A percentile compares a stretch with the other conserved stretches of the same genome.
Conservation (phyloP, 2,113 vertebrate species). For the Balaenoptera acutorostrata region DNA sequence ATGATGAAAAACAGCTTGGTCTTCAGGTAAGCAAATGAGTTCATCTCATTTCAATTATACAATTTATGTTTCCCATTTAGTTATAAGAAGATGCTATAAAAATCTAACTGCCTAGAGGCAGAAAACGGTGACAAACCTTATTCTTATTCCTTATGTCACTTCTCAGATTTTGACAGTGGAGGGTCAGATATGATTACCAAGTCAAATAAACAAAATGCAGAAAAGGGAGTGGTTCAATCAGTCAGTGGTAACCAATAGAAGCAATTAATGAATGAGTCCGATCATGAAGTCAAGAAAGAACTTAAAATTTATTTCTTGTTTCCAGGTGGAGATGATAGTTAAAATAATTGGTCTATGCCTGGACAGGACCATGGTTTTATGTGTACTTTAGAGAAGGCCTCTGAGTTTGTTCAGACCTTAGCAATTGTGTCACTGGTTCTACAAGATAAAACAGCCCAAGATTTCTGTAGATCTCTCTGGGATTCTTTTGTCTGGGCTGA, state of each 20-base stretch:
- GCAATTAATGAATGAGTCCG: neutral
- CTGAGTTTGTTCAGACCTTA: neutral
- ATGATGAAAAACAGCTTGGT: neutral
- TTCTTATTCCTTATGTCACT: neutral
- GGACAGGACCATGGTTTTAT: neutral
- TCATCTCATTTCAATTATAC: neutral
- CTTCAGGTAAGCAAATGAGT: slow-evolving; percentile 11
- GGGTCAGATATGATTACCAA: neutral
- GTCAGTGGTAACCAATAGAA: neutral
- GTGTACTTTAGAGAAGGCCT: neutral
- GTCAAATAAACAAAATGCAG: neutral
- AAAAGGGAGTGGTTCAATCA: neutral
- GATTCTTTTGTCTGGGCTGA: neutral
- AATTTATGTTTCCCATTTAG: slow-evolving; percentile 25
- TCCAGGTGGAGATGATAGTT: neutral
- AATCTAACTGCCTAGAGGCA: neutral
- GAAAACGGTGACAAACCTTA: neutral
- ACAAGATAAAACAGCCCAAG: neutral
- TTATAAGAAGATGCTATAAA: slow-evolving; percentile 31
- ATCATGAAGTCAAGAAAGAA: neutral
- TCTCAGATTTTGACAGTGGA: neutral
- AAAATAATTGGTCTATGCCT: neutral
- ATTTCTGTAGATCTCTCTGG: neutral
- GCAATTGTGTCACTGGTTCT: neutral
- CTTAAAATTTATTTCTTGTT: neutral